A percentile compares a stretch with the other conserved stretches of the same genome.
Evolutionary conservation across 2,113 vertebrate species (phyloP).

Genomic region (Malurus alboscapulatus): DNA sequence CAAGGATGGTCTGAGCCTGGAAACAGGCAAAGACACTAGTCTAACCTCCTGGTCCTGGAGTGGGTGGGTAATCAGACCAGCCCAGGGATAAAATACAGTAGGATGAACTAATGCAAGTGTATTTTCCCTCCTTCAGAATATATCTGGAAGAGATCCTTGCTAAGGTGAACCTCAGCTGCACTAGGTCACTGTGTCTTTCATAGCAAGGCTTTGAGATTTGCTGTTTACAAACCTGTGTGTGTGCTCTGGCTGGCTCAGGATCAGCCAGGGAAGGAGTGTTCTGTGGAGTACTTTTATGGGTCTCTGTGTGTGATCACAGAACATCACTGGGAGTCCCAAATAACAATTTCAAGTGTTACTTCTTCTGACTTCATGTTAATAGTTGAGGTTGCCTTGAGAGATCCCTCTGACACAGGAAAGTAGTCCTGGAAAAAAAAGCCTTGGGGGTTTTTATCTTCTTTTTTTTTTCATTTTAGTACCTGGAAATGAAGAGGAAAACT

Average conservation of each 20-base stretch:
- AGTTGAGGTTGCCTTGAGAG: neutral
- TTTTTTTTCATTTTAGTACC: neutral
- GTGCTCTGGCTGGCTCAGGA: neutral
- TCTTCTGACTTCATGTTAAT: neutral
- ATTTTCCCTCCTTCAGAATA: neutral
- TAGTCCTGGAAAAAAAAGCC: neutral
- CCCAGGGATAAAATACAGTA: neutral
- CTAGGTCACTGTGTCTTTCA: neutral
- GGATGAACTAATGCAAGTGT: neutral
- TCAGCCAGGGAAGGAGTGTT: neutral
- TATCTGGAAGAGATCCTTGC: neutral
- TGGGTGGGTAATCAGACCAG: neutral
- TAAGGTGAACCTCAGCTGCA: neutral
- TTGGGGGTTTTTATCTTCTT: accelerated
- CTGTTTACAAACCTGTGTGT: neutral
- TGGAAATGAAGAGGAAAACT: neutral
- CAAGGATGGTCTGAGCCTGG: neutral
- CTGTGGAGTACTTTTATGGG: neutral
- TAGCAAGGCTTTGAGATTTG: neutral
- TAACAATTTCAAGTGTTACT: neutral
- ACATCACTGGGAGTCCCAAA: neutral
- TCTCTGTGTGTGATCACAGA: neutral
- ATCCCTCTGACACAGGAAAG: neutral
- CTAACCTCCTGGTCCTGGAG: neutral
- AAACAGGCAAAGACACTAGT: accelerated